Percentiles rank a stretch among this genome's conserved stretches.
These are phyloP conservation scores for Agrypnus murinus DNA, from an alignment of 2,888 invertebrate species.

Conservation along the genomic window DNA sequence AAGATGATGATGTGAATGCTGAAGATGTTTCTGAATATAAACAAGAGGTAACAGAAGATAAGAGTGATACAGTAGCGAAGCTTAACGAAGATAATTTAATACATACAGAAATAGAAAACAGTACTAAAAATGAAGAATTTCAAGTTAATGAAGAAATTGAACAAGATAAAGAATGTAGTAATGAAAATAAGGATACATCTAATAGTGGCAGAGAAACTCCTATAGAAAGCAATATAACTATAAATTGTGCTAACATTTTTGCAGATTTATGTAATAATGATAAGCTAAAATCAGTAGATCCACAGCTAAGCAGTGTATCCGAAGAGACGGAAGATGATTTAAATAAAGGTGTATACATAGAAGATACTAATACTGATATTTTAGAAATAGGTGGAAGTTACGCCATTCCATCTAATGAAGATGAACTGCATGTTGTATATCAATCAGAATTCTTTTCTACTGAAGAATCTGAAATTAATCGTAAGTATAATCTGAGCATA, in stretches of 20 bases:
- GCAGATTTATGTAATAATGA: conserved; percentile 36
- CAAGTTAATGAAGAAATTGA: neutral
- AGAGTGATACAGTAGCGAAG: neutral
- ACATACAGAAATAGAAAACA: neutral
- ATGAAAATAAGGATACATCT: neutral
- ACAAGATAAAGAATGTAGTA: conserved; percentile 1
- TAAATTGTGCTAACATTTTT: conserved; percentile 14
- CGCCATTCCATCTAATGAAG: conserved; percentile 10
- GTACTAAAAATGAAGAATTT: neutral
- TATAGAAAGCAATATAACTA: neutral
- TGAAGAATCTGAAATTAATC: conserved; percentile 7
- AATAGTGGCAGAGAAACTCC: conserved; percentile 2
- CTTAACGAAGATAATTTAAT: neutral
- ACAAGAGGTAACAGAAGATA: neutral
- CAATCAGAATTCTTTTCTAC: conserved; percentile 23
- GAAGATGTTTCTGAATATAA: neutral
- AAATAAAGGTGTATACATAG: conserved; percentile 37
- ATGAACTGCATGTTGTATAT: conserved; percentile 26
- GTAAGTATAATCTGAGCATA: conserved; percentile 18
- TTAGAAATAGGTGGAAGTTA: conserved; percentile 23
- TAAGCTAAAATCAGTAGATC: conserved; percentile 39
- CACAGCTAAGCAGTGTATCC: conserved; percentile 49
- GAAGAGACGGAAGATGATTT: conserved; percentile 49
- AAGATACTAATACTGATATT: conserved; percentile 15
- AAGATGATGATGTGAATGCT: no score